phyloP scores from a whole-genome alignment of 2,888 invertebrate genomes.

The Papilio demoleus region DNA sequence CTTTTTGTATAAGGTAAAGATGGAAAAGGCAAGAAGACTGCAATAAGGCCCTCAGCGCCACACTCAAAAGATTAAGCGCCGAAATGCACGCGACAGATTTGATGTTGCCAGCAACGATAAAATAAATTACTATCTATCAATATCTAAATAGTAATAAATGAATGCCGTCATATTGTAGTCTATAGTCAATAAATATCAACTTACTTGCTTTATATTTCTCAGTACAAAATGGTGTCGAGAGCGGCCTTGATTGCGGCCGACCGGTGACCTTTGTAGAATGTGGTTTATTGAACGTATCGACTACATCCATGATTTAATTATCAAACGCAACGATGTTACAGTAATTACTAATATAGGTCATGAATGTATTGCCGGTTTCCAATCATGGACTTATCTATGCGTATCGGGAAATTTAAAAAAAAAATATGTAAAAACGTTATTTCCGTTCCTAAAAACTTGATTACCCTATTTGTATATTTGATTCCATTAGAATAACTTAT shows the following conservation, averaged over 20 bases:
- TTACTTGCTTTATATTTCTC: constrained; percentile 19
- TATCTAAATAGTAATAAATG: not conserved
- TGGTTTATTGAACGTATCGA: constrained; percentile 44
- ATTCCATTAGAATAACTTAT: no score
- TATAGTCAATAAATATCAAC: constrained; percentile 7
- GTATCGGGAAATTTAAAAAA: constrained; percentile 29
- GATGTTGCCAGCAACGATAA: no score
- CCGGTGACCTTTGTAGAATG: constrained; percentile 60
- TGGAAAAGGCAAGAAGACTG: no score
- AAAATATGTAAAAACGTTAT: constrained; percentile 27
- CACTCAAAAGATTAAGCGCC: no score
- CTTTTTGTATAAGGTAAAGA: no score
- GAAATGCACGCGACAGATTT: no score
- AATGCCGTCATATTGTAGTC: not conserved
- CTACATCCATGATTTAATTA: constrained; percentile 36
- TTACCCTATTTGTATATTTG: not conserved
- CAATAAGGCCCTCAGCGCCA: no score
- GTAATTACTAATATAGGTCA: constrained; percentile 33
- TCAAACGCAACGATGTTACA: constrained; percentile 15
- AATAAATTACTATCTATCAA: not conserved
- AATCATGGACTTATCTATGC: constrained; percentile 12
- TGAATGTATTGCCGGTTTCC: constrained; percentile 26
- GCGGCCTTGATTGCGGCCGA: constrained; percentile 65
- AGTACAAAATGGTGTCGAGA: constrained; percentile 50
- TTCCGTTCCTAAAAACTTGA: not conserved